Conservation (phyloP, 2,888 invertebrate genomes). For the Cremastinae sp. region DNA sequence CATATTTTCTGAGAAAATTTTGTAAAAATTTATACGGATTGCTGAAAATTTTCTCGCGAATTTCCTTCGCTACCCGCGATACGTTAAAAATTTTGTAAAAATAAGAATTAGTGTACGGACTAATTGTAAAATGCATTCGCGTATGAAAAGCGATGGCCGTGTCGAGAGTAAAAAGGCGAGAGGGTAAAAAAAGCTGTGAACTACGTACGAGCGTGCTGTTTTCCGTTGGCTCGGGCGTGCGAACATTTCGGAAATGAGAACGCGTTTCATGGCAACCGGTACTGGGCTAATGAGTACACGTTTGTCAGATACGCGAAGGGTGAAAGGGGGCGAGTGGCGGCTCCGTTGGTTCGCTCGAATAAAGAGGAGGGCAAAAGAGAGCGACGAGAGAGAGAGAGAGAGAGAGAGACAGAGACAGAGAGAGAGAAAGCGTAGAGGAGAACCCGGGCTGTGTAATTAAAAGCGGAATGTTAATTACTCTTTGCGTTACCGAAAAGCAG, state of each 20-base stretch:
- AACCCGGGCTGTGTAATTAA: slow-evolving; percentile 77
- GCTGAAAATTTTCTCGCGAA: too few relatives aligned
- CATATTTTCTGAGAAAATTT: too few relatives aligned
- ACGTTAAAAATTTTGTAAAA: slow-evolving; percentile 60
- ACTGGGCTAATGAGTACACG: slow-evolving; percentile 61
- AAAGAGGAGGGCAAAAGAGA: slow-evolving; percentile 44
- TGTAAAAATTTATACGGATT: too few relatives aligned
- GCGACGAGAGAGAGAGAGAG: slow-evolving; percentile 15
- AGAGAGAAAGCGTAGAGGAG: slow-evolving; percentile 41
- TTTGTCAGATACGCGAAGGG: slow-evolving; percentile 10
- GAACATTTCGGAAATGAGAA: slow-evolving; percentile 49
- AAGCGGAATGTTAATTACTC: slow-evolving; percentile 80
- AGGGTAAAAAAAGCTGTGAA: slow-evolving; percentile 15
- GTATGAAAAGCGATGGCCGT: slow-evolving; percentile 34
- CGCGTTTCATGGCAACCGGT: slow-evolving; percentile 48
- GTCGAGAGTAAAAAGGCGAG: slow-evolving; percentile 4
- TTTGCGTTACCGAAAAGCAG: slow-evolving; percentile 78
- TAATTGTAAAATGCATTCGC: slow-evolving; percentile 71
- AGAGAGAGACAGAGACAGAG: slow-evolving; percentile 45
- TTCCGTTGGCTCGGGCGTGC: slow-evolving; percentile 19
- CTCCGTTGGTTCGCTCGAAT: slow-evolving; percentile 48
- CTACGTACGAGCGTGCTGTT: slow-evolving; percentile 31
- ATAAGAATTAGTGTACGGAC: slow-evolving; percentile 74
- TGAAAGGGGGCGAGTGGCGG: slow-evolving; percentile 6
- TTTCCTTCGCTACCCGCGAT: too few relatives aligned